Evolutionary conservation across 2,797 vertebrate species (phyloP).

Genomic region (Leptatherina wallacei): DNA sequence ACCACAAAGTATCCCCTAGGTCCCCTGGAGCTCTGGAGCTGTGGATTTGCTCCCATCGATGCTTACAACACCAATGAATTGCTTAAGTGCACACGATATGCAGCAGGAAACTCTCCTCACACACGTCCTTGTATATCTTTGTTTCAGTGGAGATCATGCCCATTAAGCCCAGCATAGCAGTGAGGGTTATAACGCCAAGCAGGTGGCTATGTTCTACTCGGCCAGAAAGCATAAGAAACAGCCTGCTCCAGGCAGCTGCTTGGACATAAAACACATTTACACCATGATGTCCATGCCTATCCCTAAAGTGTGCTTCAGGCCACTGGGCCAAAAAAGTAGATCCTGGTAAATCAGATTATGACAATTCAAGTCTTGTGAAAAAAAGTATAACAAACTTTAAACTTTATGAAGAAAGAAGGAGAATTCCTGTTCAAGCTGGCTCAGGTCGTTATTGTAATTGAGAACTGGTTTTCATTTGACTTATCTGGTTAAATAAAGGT

Average conservation of each 20-base stretch:
- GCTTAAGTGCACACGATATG: conserved; percentile 71
- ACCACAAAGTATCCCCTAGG: conserved; percentile 58
- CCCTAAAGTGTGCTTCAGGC: conserved; percentile 75
- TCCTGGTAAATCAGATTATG: conserved; percentile 40
- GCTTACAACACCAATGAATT: conserved; percentile 66
- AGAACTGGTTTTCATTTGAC: too few relatives aligned
- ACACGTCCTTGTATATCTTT: conserved; percentile 72
- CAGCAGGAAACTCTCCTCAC: conserved; percentile 50
- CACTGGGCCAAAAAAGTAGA: conserved; percentile 57
- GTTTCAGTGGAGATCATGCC: conserved; percentile 65
- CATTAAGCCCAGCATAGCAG: conserved; percentile 74
- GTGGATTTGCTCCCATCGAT: conserved; percentile 36
- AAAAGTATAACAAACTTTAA: conserved; percentile 39
- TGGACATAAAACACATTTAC: conserved; percentile 84
- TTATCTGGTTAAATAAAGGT: too few relatives aligned
- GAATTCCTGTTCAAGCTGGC: background rate
- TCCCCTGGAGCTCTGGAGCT: conserved; percentile 46
- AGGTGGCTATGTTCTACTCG: conserved; percentile 81
- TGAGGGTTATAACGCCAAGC: conserved; percentile 75
- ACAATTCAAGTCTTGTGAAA: conserved; percentile 38
- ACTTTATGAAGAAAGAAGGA: conserved; percentile 22
- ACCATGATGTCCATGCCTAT: conserved; percentile 78
- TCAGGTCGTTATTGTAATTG: background rate
- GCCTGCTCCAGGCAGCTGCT: conserved; percentile 81
- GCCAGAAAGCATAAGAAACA: conserved; percentile 80